A percentile compares a stretch with the other conserved stretches of the same genome.
phyloP scores from a whole-genome alignment of 2,797 vertebrate species.

The Argya squamiceps region DNA sequence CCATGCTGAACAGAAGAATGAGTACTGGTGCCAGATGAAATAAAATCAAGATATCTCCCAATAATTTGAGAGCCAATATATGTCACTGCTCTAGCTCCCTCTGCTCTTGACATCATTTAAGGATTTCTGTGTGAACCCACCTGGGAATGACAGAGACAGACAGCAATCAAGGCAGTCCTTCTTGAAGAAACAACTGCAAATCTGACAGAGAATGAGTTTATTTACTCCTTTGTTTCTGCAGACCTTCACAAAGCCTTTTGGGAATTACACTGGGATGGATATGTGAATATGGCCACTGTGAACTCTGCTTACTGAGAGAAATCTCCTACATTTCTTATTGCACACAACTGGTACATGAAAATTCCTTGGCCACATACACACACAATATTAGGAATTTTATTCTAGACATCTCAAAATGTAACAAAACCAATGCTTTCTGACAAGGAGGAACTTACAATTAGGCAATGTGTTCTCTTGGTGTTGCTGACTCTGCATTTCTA shows the following conservation, averaged over 20 bases:
- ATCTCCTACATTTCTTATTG: background rate
- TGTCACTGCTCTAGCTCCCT: background rate
- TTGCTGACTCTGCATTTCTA: background rate
- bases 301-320: background rate
- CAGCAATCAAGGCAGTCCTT: conserved; percentile 9
- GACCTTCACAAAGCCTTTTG: background rate
- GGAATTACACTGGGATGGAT: background rate
- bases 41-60: conserved; percentile 48
- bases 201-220: conserved; percentile 21
- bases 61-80: conserved; percentile 27
- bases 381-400: background rate
- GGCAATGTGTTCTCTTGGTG: background rate
- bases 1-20: background rate
- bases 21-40: conserved; percentile 6
- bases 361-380: background rate
- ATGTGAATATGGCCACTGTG: background rate
- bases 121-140: background rate
- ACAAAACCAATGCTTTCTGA: background rate
- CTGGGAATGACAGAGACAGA: background rate
- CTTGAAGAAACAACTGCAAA: background rate
- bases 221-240: conserved; percentile 20
- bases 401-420: background rate
- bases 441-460: background rate
- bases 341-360: background rate
- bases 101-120: conserved; percentile 25